These are phyloP conservation scores for Micropterix aruncella DNA, from an alignment of 2,888 invertebrate genomes.

Conservation along the genomic window DNA sequence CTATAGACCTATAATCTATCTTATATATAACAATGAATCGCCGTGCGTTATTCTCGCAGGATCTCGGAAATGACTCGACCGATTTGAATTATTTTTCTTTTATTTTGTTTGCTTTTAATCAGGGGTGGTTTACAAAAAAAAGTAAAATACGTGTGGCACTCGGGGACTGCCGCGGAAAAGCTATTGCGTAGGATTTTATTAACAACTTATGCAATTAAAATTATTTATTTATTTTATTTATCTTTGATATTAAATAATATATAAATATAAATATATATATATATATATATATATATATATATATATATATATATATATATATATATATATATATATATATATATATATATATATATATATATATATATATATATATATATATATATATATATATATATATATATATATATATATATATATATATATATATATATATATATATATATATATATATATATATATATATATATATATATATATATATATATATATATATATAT, in stretches of 20 bases:
- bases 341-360: slow-evolving; percentile 6
- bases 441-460: background rate
- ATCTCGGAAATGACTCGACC: too few relatives aligned
- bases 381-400: slow-evolving; percentile 4
- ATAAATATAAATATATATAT: slow-evolving; percentile 6
- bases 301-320: slow-evolving; percentile 6
- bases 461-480: background rate
- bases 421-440: background rate
- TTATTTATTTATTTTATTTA: background rate
- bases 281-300: slow-evolving; percentile 6
- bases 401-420: background rate
- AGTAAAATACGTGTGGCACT: too few relatives aligned
- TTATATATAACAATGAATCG: too few relatives aligned
- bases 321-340: slow-evolving; percentile 6
- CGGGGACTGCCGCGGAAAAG: too few relatives aligned
- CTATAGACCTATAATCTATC: too few relatives aligned
- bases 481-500: background rate
- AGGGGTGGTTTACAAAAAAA: too few relatives aligned
- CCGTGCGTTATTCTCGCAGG: too few relatives aligned
- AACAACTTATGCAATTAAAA: too few relatives aligned
- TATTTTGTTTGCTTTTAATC: too few relatives aligned
- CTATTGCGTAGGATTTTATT: too few relatives aligned
- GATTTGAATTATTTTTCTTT: too few relatives aligned
- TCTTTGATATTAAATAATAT: slow-evolving; percentile 4
- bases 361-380: slow-evolving; percentile 6